These are phyloP conservation scores for Crotalus viridis DNA, from an alignment of 2,113 vertebrate species.

Conservation along the genomic window DNA sequence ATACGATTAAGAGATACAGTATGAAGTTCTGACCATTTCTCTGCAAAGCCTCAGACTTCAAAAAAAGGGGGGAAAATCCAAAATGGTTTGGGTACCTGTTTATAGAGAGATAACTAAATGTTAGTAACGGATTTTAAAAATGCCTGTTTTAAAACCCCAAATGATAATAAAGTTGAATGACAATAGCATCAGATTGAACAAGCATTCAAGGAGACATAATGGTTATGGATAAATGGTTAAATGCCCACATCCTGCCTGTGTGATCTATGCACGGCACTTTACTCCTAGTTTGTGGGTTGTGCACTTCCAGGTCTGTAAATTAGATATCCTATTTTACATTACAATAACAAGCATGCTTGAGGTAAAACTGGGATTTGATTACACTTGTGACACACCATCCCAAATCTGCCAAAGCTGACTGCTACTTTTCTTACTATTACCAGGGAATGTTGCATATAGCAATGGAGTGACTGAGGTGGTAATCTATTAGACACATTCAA, in stretches of 20 bases:
- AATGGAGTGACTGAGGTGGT: not conserved
- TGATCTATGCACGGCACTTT: not conserved
- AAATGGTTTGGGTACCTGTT: not conserved
- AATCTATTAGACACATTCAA: not conserved
- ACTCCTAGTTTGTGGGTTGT: not conserved
- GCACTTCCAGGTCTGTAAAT: not conserved
- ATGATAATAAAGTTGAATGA: not conserved
- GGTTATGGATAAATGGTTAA: not conserved
- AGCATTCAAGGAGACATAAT: not conserved
- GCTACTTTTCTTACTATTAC: not conserved
- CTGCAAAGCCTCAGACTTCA: not conserved
- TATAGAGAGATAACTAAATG: not conserved
- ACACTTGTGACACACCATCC: not conserved
- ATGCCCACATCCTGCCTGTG: not conserved
- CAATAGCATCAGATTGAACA: not conserved
- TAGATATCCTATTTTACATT: not conserved
- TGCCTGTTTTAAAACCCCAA: not conserved
- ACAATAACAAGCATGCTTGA: not conserved
- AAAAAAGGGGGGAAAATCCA: not conserved
- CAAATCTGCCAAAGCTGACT: not conserved
- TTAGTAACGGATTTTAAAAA: not conserved
- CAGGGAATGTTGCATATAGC: not conserved
- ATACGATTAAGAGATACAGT: not conserved
- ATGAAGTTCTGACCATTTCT: not conserved
- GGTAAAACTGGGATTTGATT: not conserved